Evolutionary conservation across 2,113 vertebrate species (phyloP).

Genomic region (Vireo altiloquus): DNA sequence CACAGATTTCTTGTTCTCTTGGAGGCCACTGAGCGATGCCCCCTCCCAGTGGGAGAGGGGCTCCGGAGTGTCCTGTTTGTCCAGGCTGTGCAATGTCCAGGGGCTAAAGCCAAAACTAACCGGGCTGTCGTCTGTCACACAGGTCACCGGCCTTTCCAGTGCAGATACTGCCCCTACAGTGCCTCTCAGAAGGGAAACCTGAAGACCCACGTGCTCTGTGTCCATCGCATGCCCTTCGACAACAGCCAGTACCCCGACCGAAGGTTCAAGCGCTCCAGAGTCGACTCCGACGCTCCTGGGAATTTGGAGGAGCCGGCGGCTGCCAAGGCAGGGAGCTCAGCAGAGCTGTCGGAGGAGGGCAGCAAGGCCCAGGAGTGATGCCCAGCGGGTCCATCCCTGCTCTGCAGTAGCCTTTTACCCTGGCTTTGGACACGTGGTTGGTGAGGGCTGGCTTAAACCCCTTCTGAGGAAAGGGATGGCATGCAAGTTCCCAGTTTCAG

Average conservation of each 20-base stretch:
- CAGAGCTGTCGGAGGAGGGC: conserved; percentile 66
- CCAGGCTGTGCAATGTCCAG: accelerated
- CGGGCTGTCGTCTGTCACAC: background rate
- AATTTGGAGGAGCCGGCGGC: conserved; percentile 71
- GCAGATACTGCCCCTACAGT: conserved; percentile 91
- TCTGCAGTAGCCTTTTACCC: conserved; percentile 36
- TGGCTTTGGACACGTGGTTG: background rate
- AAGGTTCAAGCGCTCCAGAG: conserved; percentile 89
- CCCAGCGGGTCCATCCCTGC: background rate
- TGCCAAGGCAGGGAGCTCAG: conserved; percentile 51
- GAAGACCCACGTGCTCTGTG: conserved; percentile 94
- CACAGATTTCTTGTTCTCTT: background rate
- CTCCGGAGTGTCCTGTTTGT: accelerated
- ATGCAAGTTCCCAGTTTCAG: background rate
- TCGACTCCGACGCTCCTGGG: conserved; percentile 75
- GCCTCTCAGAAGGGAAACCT: conserved; percentile 97
- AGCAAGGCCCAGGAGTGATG: conserved; percentile 66
- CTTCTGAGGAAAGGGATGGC: background rate
- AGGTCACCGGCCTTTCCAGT: conserved; percentile 91
- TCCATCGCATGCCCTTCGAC: conserved; percentile 96
- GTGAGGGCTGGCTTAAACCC: conserved; percentile 36
- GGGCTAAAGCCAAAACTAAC: conserved; percentile 15
- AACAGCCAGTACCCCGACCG: conserved; percentile 94
- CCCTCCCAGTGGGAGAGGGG: background rate
- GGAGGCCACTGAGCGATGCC: accelerated